phyloP scores from a whole-genome alignment of 1,140 invertebrate species.

The Drosophila pectinifera region DNA sequence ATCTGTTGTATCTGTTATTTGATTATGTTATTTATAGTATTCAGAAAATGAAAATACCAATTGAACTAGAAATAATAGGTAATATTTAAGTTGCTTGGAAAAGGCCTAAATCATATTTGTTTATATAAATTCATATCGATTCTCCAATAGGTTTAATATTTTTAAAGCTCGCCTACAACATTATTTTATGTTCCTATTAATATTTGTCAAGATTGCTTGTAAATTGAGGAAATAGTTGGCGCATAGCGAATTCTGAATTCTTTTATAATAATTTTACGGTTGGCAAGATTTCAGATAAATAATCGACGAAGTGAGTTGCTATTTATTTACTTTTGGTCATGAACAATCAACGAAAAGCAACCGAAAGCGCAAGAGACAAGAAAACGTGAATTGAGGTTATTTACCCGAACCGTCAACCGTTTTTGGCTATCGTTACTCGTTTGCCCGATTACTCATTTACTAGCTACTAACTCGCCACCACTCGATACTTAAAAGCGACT shows the following conservation, averaged over 20 bases:
- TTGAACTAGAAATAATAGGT: no score
- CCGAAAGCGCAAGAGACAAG: constrained; percentile 8
- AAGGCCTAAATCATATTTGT: no score
- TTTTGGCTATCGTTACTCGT: constrained; percentile 21
- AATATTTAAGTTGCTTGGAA: no score
- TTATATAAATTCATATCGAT: no score
- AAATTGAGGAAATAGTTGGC: constrained; percentile 10
- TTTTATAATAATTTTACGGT: constrained; percentile 5
- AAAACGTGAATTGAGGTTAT: constrained; percentile 51
- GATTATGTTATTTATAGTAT: no score
- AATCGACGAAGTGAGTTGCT: not conserved
- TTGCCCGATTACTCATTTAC: constrained; percentile 14
- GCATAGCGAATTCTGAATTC: not conserved
- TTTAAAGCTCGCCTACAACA: no score
- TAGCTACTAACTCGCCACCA: not conserved
- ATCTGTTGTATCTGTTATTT: no score
- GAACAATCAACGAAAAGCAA: constrained; percentile 18
- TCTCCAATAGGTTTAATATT: no score
- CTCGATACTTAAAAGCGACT: constrained; percentile 29
- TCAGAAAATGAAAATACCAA: no score
- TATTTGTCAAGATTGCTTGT: not conserved
- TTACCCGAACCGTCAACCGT: constrained; percentile 30
- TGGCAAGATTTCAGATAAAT: constrained; percentile 3
- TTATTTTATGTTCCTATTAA: no score
- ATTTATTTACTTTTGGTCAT: constrained; percentile 44